Conservation (phyloP, 1,140 invertebrate species). For the Megalonaias nervosa region DNA sequence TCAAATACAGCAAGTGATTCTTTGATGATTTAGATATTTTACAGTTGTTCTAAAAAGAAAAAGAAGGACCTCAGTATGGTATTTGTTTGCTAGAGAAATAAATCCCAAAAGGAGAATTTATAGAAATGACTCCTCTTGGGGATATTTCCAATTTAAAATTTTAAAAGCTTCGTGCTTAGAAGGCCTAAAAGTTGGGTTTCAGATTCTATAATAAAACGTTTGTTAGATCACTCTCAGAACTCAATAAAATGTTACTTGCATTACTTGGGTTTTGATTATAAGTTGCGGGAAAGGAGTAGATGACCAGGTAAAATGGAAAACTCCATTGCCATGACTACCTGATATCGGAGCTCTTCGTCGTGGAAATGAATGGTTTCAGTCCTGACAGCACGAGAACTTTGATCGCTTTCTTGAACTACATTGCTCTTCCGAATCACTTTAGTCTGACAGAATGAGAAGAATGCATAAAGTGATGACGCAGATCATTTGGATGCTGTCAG, state of each 20-base stretch:
- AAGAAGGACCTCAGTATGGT: too few species aligned
- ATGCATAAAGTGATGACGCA: background rate
- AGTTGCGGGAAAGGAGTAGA: background rate
- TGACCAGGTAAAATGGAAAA: slow-evolving; percentile 17
- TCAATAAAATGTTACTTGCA: background rate
- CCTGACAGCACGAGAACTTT: slow-evolving; percentile 33
- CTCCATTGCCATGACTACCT: slow-evolving; percentile 42
- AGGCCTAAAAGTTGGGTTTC: background rate
- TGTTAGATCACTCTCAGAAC: slow-evolving; percentile 1
- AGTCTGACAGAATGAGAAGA: slow-evolving; percentile 8
- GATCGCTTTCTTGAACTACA: slow-evolving; percentile 1
- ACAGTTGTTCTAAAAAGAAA: too few species aligned
- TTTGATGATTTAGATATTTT: too few species aligned
- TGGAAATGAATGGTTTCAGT: slow-evolving; percentile 41
- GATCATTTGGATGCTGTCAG: too few species aligned
- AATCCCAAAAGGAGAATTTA: too few species aligned
- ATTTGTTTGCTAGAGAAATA: too few species aligned
- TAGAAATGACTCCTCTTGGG: too few species aligned
- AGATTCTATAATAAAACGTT: background rate
- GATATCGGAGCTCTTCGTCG: slow-evolving; percentile 43
- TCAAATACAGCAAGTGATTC: too few species aligned
- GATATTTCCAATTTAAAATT: too few species aligned
- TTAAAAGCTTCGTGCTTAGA: background rate
- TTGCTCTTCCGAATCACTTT: slow-evolving; percentile 14
- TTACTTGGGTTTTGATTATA: background rate